These are phyloP conservation scores for Mimachlamys varia DNA, from an alignment of 2,888 invertebrate species.

Conservation along the genomic window DNA sequence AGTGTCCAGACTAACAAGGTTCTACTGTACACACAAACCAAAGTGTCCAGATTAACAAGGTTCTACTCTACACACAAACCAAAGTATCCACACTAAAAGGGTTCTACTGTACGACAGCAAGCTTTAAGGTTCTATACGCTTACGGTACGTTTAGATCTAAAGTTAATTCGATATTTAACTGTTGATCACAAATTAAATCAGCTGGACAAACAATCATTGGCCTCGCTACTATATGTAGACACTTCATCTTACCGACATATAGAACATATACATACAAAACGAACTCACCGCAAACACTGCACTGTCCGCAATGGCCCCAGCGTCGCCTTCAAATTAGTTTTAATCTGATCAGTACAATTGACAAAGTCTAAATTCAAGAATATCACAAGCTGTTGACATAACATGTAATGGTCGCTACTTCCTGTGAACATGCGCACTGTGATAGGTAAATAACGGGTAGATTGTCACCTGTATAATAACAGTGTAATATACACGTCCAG, in stretches of 20 bases:
- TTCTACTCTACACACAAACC: too few relatives aligned
- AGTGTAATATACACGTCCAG: background rate
- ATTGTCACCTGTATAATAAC: too few relatives aligned
- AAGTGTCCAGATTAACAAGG: too few relatives aligned
- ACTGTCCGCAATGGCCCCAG: background rate
- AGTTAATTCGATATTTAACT: too few relatives aligned
- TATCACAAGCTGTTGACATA: background rate
- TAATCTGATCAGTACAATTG: background rate
- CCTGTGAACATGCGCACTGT: background rate
- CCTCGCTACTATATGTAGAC: too few relatives aligned
- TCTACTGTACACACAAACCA: too few relatives aligned
- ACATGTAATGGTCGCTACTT: conserved; percentile 19
- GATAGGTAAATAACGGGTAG: background rate
- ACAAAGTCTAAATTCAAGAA: background rate
- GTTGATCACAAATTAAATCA: too few relatives aligned
- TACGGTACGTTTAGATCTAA: too few relatives aligned
- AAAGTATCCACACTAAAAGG: too few relatives aligned
- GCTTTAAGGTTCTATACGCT: too few relatives aligned
- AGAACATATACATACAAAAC: background rate
- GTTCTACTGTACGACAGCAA: too few relatives aligned
- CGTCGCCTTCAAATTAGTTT: background rate
- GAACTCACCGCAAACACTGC: background rate
- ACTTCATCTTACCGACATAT: background rate
- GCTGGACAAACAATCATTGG: background rate
- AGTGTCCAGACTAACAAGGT: too few relatives aligned